Evolutionary conservation across 2,888 invertebrate genomes (phyloP), one percentile per base, ranked within the genome.

Genomic region (Petrolisthes cinctipes): DNA sequence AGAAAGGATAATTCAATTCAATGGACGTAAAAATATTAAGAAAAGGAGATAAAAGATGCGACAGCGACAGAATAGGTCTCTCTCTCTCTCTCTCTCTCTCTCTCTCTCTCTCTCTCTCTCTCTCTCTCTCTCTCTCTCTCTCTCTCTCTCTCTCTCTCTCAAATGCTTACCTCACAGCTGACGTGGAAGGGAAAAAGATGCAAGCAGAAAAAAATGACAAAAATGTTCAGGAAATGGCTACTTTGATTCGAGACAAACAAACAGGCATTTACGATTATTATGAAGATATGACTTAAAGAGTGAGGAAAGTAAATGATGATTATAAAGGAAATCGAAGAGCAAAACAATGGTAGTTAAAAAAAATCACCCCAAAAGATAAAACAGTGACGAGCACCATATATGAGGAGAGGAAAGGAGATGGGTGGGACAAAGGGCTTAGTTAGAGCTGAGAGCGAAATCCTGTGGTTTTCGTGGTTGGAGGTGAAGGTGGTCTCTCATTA

Each of bases 101-200:
- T 56, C 54, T 20, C 57, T 14, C 57, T 53, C 53, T n/a, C 57
- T 20, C 57, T 53, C 57, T 20, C 57, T 53, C 23, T 57, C 14
- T 56, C 57, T 53, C 57, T n/a, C 54, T 17, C 4, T 54, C 17
- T 7, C 17, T 4, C n/a, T n/a, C 56, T 56, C 81, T 20, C 61
- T 20, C n/a, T 81, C 81, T 14, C 61, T 81, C 81, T 81, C 81
- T 54, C 81, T 61, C 81, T 61, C 81, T 57, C 57, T 81, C 81
- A 14, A n/a, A 20, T 61, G 4, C 61, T 20, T 5, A 51, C 5
- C 53, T 53, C 53, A 23, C 17, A 71, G n/a, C n/a, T n/a, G n/a
- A n/a, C n/a, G n/a, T n/a, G n/a, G n/a, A n/a, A n/a, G n/a, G n/a
- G 14, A 61, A 61, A 61, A 61, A 61, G 14, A 61, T 9, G 14